Evolutionary conservation across 2,888 invertebrate species (phyloP), one percentile per base, ranked within the genome.

Genomic region (Aphodius sticticus): DNA sequence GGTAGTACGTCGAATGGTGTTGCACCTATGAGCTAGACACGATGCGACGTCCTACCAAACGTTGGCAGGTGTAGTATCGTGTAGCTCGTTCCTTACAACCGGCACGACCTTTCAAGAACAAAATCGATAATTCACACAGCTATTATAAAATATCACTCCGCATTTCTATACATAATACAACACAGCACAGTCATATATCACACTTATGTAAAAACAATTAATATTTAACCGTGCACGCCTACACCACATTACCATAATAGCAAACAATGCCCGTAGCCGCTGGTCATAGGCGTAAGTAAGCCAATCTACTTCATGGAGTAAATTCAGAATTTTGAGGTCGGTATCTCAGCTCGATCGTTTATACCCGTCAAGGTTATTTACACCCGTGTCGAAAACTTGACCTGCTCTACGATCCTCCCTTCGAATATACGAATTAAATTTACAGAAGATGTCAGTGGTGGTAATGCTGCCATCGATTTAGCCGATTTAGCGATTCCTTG

Each of bases 381-480:
- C 53, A 53, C 53, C 53, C 53, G 53, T 53, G 53, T 53, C 53
- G 53, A 53, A 53, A 53, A 53, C 53, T 53, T 53, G 53, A 53
- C 53, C 53, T 53, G 53, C 12, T 53, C 53, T 12, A 53, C 53
- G 53, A 53, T 53, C 53, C 12, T 2, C 53, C 53, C 53, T 53
- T 53, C 53, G 53, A 7, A 7, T 53, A 53, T 12, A 53, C 53
- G 53, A 53, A 53, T 53, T 53, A 53, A 53, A 53, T 53, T 53
- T 53, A 53, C 53, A 7, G 53, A 53, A 53, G 53, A 53, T 53
- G 53, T 53, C 53, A 53, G 53, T 53, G 53, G 12, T 53, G 53
- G 9, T 53, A 53, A 53, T 7, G 4, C 53, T 9, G 53, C 53
- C 12, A 53, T 53, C 53, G 53, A 5, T 53, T 53, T 53, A 1